Evolutionary conservation across 2,888 invertebrate genomes (phyloP), one percentile per base, ranked within the genome.

Genomic region (Oligia latruncula): DNA sequence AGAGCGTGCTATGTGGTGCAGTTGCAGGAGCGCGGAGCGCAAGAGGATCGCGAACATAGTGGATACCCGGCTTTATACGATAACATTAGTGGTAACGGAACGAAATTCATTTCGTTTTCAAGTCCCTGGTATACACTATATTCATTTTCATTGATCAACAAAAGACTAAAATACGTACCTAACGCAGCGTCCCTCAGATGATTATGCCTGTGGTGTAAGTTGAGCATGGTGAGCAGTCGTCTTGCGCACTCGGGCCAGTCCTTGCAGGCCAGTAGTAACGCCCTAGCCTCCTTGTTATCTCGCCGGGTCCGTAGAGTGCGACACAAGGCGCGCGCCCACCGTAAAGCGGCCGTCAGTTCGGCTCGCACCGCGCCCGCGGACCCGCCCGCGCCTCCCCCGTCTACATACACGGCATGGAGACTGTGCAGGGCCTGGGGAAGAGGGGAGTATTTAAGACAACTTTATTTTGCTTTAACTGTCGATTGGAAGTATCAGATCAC

Each of bases 401-500:
- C 99, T 91, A 99, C 99, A 93, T 99, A 98, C 98, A 99, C 99
- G 88, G 98, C 98, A 97, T 99, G 99, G 82, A 99, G 97, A 86
- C 99, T 99, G 95, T 98, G 98, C 91, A 99, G 97, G 49, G 99
- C 98, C 98, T 99, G 97, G 0, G 11, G 5, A 29, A 2, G 0
- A 29, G 29, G 62, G 29, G n/a, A 29, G 5, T 62, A 29, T 62
- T 62, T 62, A 15, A 62, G 6, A 29, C 15, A 62, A 60, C 1
- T 60, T 60, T n/a, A 1, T 29, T 15, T 62, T 62, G 29, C 60
- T 60, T 23, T 13, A 13, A n/a, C n/a, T 60, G n/a, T 60, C n/a
- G 4, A 13, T n/a, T 60, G 13, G 13, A 60, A 60, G 13, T 13
- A 60, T 29, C 13, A 60, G 5, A 5, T 60, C 15, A 62, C 29